phyloP scores from a whole-genome alignment of 2,797 vertebrate species.

The Hapalemur alaotrensis region DNA sequence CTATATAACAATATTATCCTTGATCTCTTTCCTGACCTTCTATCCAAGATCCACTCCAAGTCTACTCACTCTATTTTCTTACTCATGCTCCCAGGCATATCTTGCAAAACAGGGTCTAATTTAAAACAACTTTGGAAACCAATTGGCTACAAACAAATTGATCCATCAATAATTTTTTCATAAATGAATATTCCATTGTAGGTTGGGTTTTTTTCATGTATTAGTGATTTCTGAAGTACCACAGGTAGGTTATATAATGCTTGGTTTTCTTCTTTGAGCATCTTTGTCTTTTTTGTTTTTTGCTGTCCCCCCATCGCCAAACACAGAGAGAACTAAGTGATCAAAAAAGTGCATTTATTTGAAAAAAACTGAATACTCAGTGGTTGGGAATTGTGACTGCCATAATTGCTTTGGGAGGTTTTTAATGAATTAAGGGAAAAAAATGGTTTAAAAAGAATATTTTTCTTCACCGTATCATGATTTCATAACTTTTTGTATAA shows the following conservation, averaged over 20 bases:
- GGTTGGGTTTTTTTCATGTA: not conserved
- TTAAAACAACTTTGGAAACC: not conserved
- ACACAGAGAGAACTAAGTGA: not conserved
- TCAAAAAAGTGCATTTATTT: not conserved
- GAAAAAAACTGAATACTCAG: not conserved
- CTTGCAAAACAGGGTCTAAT: not conserved
- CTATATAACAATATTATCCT: not conserved
- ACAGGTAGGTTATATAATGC: not conserved
- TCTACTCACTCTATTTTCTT: not conserved
- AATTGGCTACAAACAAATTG: not conserved
- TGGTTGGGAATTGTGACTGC: not conserved
- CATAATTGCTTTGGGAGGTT: not conserved
- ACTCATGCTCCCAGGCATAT: not conserved
- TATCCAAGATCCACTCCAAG: not conserved
- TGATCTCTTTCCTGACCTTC: not conserved
- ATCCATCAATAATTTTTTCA: not conserved
- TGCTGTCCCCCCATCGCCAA: not conserved
- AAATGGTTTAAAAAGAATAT: not conserved
- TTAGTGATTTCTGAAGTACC: not conserved
- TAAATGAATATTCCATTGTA: not conserved
- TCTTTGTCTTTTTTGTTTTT: not conserved
- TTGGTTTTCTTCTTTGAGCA: not conserved
- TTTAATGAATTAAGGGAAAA: not conserved
- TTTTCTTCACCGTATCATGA: not conserved
- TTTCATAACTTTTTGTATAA: not conserved